Conservation (phyloP, 2,797 vertebrate genomes). For the Aldrovandia affinis region DNA sequence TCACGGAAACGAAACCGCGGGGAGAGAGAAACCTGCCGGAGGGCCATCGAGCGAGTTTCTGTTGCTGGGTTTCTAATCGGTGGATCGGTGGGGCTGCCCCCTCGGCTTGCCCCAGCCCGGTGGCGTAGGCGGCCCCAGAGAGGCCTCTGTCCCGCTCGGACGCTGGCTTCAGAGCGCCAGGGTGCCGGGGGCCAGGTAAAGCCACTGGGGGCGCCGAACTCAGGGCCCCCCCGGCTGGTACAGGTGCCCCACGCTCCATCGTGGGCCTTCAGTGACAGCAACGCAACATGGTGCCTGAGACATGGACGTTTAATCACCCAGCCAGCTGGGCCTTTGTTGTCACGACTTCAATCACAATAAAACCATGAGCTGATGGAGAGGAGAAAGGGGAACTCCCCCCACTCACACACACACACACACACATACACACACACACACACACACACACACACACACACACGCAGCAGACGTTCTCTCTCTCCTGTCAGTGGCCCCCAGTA, state of each 20-base stretch:
- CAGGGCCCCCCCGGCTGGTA: too few relatives aligned
- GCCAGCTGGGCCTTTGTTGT: slow-evolving; percentile 74
- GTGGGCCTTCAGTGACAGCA: slow-evolving; percentile 20
- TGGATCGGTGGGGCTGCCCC: neutral
- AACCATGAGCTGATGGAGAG: slow-evolving; percentile 51
- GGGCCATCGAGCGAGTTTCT: neutral
- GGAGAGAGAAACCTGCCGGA: too few relatives aligned
- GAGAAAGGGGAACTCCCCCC: slow-evolving; percentile 38
- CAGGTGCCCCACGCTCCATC: slow-evolving; percentile 39
- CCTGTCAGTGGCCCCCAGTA: slow-evolving; percentile 44
- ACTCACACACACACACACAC: slow-evolving; percentile 11
- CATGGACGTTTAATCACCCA: slow-evolving; percentile 67
- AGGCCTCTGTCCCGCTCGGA: too few relatives aligned
- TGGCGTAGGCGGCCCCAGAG: too few relatives aligned
- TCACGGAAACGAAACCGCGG: too few relatives aligned
- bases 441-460: slow-evolving; percentile 6
- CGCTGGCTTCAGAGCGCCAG: too few relatives aligned
- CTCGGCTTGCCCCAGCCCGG: too few relatives aligned
- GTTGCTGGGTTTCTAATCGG: slow-evolving; percentile 1
- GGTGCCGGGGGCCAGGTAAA: too few relatives aligned
- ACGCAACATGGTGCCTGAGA: slow-evolving; percentile 68
- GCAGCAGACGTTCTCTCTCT: slow-evolving; percentile 39
- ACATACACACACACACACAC: too few relatives aligned
- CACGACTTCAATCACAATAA: slow-evolving; percentile 58
- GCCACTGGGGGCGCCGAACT: too few relatives aligned